A percentile compares a stretch with the other conserved stretches of the same genome.
Conservation (phyloP, 2,888 invertebrate genomes). For the Hofmannophila pseudospretella region DNA sequence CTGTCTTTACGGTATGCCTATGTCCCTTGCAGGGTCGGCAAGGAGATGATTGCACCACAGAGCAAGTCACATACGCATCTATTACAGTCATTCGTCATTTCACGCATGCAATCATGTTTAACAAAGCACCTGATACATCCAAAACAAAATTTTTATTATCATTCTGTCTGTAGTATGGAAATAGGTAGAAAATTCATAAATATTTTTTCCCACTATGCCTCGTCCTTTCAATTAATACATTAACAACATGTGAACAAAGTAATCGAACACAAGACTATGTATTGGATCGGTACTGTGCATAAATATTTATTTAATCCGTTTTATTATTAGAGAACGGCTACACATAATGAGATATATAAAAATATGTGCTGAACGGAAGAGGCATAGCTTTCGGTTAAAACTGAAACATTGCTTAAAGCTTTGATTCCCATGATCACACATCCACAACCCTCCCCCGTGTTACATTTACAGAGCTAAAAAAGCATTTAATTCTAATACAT, state of each 20-base stretch:
- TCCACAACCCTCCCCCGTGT: constrained; percentile 55
- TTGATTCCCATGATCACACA: constrained; percentile 74
- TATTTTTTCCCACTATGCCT: constrained; percentile 51
- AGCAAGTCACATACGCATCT: no score
- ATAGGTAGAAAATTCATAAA: constrained; percentile 59
- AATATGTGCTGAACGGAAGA: constrained; percentile 22
- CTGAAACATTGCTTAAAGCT: constrained; percentile 71
- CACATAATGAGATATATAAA: no score
- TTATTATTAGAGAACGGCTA: no score
- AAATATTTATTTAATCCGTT: no score
- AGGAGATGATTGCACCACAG: no score
- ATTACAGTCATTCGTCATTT: no score
- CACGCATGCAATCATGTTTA: no score
- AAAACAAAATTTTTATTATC: constrained; percentile 37
- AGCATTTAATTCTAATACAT: constrained; percentile 71
- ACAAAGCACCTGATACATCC: constrained; percentile 44
- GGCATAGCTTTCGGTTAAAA: constrained; percentile 53
- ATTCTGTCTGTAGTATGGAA: constrained; percentile 55
- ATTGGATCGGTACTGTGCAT: no score
- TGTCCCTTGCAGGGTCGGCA: no score
- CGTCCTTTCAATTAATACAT: constrained; percentile 21
- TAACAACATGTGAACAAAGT: not conserved
- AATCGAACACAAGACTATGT: no score
- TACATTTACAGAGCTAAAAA: constrained; percentile 59
- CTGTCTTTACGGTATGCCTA: no score